Base-by-base conservation (phyloP, 1,140 invertebrate species). In the Sweltsa coloradensis region DNA sequence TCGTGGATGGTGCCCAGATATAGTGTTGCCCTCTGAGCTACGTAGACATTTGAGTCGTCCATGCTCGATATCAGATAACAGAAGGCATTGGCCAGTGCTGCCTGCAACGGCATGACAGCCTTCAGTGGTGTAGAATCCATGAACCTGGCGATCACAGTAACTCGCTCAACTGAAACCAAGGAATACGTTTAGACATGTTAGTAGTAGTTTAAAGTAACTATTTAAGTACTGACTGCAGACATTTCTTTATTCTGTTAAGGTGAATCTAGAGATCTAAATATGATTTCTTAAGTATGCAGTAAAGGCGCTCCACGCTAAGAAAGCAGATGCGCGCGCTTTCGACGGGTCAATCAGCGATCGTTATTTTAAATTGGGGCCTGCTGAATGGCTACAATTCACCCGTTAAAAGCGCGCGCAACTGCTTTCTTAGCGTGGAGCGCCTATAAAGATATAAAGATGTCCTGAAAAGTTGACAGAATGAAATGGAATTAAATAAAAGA, bases 1-100 rank as follows among this genome's bases (percentile, higher is more conserved):
- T 93, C 88, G 60, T 96, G 92, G 57, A 99, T 83, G 13, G 91
- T 96, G 53, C 94, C 91, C 25, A 98, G 71, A 61, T 92, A 92
- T 13, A 97, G 71, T 1, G 90, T 88, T 4, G 94, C 83, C 59
- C 91, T 75, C 67, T 97, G 93, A 3, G 92, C 90, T 11, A 98
- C 92, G 55, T 91, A 83, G 26, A 95, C 82, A 65, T 92, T 93
- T 44, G 83, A 81, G 65, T 99, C 96, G 67, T 97, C 92, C 75
- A 97, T 85, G 51, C 90, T 90, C 41, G 89, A 89, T 52, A 99
- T 87, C 21, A 97, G 72, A 64, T 96, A 94, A 65, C 91, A 97
- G 70, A 98, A 97, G 11, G 92, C 89, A 61, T 94, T 96, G 9
- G 94, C 89, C 54, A 99, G 63, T 0, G 89, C 85, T n/a, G 91